A percentile compares a stretch with the other conserved stretches of the same genome.
Evolutionary conservation across 2,888 invertebrate species (phyloP).

Genomic region (Fissipunctia ypsillon): DNA sequence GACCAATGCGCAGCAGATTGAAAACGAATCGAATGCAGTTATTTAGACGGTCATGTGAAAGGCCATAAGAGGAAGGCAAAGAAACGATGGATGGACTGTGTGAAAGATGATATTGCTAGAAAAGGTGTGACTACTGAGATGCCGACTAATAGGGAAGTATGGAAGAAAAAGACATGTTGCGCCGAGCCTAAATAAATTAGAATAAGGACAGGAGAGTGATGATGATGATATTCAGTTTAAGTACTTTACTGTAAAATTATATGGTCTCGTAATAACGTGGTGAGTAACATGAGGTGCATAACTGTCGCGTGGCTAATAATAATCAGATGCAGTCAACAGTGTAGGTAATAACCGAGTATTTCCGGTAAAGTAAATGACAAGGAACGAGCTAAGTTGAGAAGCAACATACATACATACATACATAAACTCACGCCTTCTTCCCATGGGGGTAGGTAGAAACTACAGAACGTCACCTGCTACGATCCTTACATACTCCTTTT

Average conservation of each 20-base stretch:
- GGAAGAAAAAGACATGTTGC: no score
- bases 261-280: background rate
- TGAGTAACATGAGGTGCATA: background rate
- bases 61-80: no score
- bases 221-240: background rate
- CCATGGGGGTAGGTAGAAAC: no score
- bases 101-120: background rate
- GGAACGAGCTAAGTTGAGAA: background rate
- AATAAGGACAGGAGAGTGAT: no score
- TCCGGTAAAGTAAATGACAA: background rate
- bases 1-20: no score
- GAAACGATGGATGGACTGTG: no score
- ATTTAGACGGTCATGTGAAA: no score
- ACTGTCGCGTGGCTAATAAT: background rate
- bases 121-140: background rate
- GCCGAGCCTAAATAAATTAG: no score
- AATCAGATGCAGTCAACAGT: background rate
- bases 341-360: background rate
- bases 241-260: background rate
- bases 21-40: no score
- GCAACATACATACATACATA: background rate
- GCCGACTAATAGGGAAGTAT: background rate
- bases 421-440: no score
- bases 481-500: no score
- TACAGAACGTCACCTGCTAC: no score